Evolutionary conservation across 1,140 invertebrate species (phyloP).

Genomic region (Papilio glaucus): DNA sequence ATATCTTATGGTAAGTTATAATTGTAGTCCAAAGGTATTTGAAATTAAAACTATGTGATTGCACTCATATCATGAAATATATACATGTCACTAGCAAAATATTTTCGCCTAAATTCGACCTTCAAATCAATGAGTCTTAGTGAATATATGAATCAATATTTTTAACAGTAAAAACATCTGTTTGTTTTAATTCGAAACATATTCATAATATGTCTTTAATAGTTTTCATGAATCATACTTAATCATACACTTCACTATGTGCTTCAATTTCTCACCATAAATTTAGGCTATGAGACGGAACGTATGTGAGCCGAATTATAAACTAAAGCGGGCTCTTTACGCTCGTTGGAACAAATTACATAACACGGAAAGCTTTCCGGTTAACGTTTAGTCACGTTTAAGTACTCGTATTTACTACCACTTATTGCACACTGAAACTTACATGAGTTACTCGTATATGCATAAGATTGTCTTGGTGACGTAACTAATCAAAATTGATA

Average conservation of each 20-base stretch:
- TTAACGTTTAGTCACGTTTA: constrained; percentile 22
- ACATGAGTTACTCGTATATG: not conserved
- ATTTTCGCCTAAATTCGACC: too few relatives aligned
- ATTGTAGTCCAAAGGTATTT: too few relatives aligned
- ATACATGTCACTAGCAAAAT: too few relatives aligned
- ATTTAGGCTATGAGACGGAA: constrained; percentile 5
- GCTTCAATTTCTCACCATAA: constrained; percentile 10
- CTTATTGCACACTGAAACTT: not conserved
- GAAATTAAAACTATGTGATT: too few relatives aligned
- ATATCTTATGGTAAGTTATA: too few relatives aligned
- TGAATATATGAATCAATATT: too few relatives aligned
- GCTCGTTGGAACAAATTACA: constrained; percentile 16
- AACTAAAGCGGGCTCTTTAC: constrained; percentile 9
- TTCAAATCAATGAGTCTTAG: too few relatives aligned
- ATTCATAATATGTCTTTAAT: not conserved
- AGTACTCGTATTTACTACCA: constrained; percentile 15
- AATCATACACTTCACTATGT: not conserved
- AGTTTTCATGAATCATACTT: not conserved
- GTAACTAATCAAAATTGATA: not conserved
- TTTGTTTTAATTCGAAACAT: too few relatives aligned
- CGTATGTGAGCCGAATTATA: constrained; percentile 22
- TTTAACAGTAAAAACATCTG: not conserved
- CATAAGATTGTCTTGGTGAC: not conserved
- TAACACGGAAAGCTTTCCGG: constrained; percentile 15
- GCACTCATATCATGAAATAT: too few relatives aligned